A percentile compares a stretch with the other conserved stretches of the same genome.
Conservation (phyloP, 2,797 vertebrate genomes). For the Melanotaenia maccullochi region DNA sequence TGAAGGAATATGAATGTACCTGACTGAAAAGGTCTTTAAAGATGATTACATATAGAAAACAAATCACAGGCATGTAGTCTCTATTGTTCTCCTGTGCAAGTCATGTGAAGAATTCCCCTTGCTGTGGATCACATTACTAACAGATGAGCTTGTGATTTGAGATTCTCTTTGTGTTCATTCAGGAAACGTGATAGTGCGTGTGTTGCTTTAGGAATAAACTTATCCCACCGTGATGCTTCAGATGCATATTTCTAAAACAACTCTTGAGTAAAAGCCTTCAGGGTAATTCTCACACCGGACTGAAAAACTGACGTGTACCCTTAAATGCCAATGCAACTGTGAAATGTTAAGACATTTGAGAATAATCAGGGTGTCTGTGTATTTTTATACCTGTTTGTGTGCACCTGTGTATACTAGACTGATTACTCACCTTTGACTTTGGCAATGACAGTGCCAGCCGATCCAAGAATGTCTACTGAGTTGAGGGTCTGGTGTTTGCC, state of each 20-base stretch:
- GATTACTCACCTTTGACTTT: constrained; percentile 94
- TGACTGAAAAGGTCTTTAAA: constrained; percentile 24
- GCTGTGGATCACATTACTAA: constrained; percentile 46
- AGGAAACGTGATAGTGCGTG: constrained; percentile 21
- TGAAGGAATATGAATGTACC: constrained; percentile 25
- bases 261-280: constrained; percentile 24
- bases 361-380: constrained; percentile 5
- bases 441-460: constrained; percentile 92
- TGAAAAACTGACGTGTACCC: constrained; percentile 4
- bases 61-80: constrained; percentile 51
- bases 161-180: constrained; percentile 50
- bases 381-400: constrained; percentile 15
- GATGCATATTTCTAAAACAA: constrained; percentile 39
- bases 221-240: constrained; percentile 31
- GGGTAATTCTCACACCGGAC: constrained; percentile 27
- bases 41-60: constrained; percentile 53
- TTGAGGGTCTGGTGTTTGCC: constrained; percentile 94
- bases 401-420: not conserved
- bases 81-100: constrained; percentile 47
- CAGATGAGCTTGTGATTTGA: constrained; percentile 40
- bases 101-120: constrained; percentile 48
- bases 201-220: constrained; percentile 47
- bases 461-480: constrained; percentile 93
- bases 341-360: constrained; percentile 18
- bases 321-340: constrained; percentile 11